Evolutionary conservation across 2,113 vertebrate species (phyloP).

Genomic region (Empidonax traillii): DNA sequence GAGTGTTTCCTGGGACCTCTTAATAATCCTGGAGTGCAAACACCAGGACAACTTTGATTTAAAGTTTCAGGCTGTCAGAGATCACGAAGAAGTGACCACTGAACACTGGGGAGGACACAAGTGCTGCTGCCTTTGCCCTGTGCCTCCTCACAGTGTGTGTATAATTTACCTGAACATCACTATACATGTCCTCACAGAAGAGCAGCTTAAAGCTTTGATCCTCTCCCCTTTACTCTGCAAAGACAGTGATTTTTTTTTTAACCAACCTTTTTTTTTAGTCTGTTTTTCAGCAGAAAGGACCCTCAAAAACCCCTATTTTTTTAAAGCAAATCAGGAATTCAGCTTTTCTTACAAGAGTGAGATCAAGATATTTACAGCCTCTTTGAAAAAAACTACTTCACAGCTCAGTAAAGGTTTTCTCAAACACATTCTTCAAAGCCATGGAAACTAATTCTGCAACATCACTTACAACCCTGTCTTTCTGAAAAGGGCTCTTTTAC

Average conservation of each 20-base stretch:
- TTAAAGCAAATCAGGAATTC: neutral
- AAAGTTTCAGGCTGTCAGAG: neutral
- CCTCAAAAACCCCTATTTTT: neutral
- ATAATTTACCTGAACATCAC: neutral
- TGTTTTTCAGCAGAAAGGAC: neutral
- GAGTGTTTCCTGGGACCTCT: neutral
- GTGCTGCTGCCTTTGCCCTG: neutral
- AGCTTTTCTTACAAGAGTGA: neutral
- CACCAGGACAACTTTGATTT: neutral
- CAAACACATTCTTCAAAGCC: neutral
- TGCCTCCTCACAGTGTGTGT: neutral
- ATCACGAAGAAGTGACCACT: neutral
- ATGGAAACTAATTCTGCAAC: neutral
- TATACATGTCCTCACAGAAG: neutral
- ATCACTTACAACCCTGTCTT: neutral
- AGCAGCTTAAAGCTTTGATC: neutral
- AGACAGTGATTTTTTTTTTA: fast-evolving
- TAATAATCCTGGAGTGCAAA: neutral
- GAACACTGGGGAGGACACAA: neutral
- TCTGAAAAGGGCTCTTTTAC: neutral
- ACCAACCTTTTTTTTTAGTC: neutral
- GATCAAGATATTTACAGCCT: neutral
- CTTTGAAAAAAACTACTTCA: neutral
- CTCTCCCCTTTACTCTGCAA: neutral
- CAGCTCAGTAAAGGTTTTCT: neutral